Percentiles rank a stretch among this genome's conserved stretches.
phyloP scores from a whole-genome alignment of 2,888 invertebrate genomes.

The Lapara coniferarum region DNA sequence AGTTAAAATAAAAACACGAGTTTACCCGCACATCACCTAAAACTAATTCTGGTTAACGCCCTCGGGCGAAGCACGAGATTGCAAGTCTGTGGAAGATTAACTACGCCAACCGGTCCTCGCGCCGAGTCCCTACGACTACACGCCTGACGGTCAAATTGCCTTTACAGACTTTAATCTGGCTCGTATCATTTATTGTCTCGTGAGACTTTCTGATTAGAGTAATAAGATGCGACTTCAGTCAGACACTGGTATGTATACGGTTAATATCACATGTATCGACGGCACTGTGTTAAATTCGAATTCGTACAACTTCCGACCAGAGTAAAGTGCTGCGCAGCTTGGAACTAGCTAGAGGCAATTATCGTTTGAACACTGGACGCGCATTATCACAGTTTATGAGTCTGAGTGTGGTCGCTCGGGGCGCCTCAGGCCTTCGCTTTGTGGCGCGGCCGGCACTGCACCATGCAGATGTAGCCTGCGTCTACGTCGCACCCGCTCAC shows the following conservation, averaged over 20 bases:
- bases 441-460: conserved; percentile 85
- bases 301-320: conserved; percentile 56
- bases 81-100: conserved; percentile 60
- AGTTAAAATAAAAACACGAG: conserved; percentile 47
- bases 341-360: conserved; percentile 51
- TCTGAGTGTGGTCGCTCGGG: conserved; percentile 35
- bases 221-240: conserved; percentile 49
- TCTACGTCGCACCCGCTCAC: conserved; percentile 97
- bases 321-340: conserved; percentile 51
- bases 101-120: conserved; percentile 55
- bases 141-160: conserved; percentile 49
- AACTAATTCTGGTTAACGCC: conserved; percentile 54
- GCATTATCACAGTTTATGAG: conserved; percentile 78
- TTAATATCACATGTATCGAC: conserved; percentile 74
- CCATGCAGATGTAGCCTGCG: conserved; percentile 95
- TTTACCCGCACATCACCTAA: conserved; percentile 51
- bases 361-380: conserved; percentile 77
- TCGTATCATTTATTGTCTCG: conserved; percentile 54
- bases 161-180: conserved; percentile 55
- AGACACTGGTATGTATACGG: conserved; percentile 51
- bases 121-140: conserved; percentile 50
- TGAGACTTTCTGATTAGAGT: conserved; percentile 43
- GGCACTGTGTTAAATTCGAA: conserved; percentile 62
- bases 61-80: conserved; percentile 62
- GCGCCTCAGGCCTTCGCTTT: conserved; percentile 74